These are phyloP conservation scores for Tachuris rubrigastra DNA, from an alignment of 2,113 vertebrate species.

Conservation along the genomic window DNA sequence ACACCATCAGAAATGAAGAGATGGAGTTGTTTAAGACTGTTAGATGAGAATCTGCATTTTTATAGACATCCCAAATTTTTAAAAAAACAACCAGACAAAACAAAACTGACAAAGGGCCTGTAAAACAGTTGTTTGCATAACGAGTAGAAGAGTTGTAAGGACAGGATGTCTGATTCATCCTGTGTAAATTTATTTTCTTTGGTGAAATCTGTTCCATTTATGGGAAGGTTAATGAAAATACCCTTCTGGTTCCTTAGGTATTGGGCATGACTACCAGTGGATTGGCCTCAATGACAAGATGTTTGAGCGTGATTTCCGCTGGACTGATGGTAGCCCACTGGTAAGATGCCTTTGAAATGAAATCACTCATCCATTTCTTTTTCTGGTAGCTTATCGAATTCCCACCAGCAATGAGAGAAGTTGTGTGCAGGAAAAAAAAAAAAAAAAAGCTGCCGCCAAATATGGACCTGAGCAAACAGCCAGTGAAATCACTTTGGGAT, in stretches of 20 bases:
- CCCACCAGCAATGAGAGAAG: background rate
- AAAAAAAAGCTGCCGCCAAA: background rate
- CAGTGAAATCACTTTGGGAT: background rate
- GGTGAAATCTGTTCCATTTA: slow-evolving; percentile 28
- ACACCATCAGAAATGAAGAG: background rate
- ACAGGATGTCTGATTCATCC: slow-evolving; percentile 56
- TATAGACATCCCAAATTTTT: background rate
- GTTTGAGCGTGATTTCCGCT: slow-evolving; percentile 97
- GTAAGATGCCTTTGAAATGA: slow-evolving; percentile 77
- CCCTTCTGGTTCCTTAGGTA: slow-evolving; percentile 76
- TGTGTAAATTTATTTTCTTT: slow-evolving; percentile 43
- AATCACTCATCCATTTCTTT: background rate
- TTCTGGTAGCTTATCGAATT: slow-evolving; percentile 1
- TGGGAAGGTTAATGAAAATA: slow-evolving; percentile 36
- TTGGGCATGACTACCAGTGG: slow-evolving; percentile 98
- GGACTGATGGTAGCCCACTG: slow-evolving; percentile 90
- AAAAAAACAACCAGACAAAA: background rate
- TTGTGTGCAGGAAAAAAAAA: background rate
- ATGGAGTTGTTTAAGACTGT: background rate
- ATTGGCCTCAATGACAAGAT: slow-evolving; percentile 98
- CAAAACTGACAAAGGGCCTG: background rate
- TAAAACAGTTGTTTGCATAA: background rate
- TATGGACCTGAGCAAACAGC: background rate
- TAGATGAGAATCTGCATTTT: background rate
- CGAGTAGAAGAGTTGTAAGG: background rate